Base-by-base conservation (phyloP, 2,888 invertebrate species). In the Ariolimax columbianus region DNA sequence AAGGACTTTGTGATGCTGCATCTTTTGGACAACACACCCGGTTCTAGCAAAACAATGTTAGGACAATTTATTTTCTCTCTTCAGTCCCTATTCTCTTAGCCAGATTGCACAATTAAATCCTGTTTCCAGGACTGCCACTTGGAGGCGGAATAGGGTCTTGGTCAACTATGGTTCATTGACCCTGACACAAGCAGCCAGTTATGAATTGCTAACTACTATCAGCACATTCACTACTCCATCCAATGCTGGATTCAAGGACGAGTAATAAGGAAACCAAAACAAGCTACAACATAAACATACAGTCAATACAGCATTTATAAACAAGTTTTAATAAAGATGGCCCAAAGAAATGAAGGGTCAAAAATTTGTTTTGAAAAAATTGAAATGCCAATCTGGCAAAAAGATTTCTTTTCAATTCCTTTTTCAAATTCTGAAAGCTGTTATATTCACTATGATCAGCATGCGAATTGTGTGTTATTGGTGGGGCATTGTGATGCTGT, bases 351-450 rank as follows among this genome's bases (percentile, higher is more conserved):
- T 68, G 40, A 72, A 38, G 38, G 40, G 7, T 19, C 38, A 43
- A 40, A 59, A 38, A 3, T 14, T 30, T 36, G 23, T 40, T 36
- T 3, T 51, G 59, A 73, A 73, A 59, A 38, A 59, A 17, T 73
- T n/a, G n/a, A 51, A 23, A 40, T 82, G 59, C 40, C 51, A 30
- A 9, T 33, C 14, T 73, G 38, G 38, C 55, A 73, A 33, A 33
- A 36, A 43, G 73, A 72, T 40, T 40, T 59, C 4, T 73, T 82
- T 26, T 19, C n/a, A 55, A n/a, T 55, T n/a, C 73, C 40, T 59
- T 73, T 82, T 72, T 59, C 59, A 73, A 17, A 4, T 38, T 59
- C 73, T 82, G 72, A 59, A n/a, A 40, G 40, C 33, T 72, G 72
- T 30, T 7, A 6, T 19, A 38, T 73, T 73, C 30, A 40, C 0